These are phyloP conservation scores for Rachycentron canadum DNA, from an alignment of 2,797 vertebrate genomes.

Conservation along the genomic window DNA sequence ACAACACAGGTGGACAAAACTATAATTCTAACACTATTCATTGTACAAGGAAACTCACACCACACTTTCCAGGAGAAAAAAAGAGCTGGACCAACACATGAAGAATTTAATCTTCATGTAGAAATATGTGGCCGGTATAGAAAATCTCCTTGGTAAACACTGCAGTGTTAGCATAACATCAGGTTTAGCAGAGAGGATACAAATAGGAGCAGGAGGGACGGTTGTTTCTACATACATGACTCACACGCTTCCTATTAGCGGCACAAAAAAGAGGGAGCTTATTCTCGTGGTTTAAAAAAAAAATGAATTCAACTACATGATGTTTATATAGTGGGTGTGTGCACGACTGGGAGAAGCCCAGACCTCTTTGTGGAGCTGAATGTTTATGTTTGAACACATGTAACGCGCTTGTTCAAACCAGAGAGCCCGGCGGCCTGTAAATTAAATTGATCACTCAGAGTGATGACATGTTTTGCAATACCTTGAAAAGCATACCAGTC, in stretches of 20 bases:
- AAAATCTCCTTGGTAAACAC: slow-evolving; percentile 44
- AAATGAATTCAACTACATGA: slow-evolving; percentile 26
- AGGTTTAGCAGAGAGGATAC: slow-evolving; percentile 1
- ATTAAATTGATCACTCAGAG: slow-evolving; percentile 41
- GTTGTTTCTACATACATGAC: slow-evolving; percentile 50
- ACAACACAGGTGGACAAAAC: too few relatives aligned
- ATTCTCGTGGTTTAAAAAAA: slow-evolving; percentile 57
- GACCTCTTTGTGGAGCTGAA: slow-evolving; percentile 20
- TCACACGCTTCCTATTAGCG: slow-evolving; percentile 56
- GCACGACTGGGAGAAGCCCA: slow-evolving; percentile 40
- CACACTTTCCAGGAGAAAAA: too few relatives aligned
- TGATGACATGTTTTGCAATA: slow-evolving; percentile 56
- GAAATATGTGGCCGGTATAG: slow-evolving; percentile 35
- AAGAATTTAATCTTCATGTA: slow-evolving; percentile 26
- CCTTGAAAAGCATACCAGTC: slow-evolving; percentile 43
- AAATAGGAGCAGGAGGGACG: slow-evolving; percentile 45
- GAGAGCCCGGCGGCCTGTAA: slow-evolving; percentile 28
- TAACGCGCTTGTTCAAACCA: slow-evolving; percentile 37
- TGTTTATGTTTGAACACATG: slow-evolving; percentile 53
- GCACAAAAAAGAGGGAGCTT: slow-evolving; percentile 49
- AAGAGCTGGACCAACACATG: slow-evolving; percentile 25
- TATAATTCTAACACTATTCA: too few relatives aligned
- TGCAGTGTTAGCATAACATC: slow-evolving; percentile 24
- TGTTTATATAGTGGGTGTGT: slow-evolving; percentile 71
- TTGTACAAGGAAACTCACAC: too few relatives aligned